Evolutionary conservation across 2,113 vertebrate genomes (phyloP).

Genomic region (Rutilus rutilus): DNA sequence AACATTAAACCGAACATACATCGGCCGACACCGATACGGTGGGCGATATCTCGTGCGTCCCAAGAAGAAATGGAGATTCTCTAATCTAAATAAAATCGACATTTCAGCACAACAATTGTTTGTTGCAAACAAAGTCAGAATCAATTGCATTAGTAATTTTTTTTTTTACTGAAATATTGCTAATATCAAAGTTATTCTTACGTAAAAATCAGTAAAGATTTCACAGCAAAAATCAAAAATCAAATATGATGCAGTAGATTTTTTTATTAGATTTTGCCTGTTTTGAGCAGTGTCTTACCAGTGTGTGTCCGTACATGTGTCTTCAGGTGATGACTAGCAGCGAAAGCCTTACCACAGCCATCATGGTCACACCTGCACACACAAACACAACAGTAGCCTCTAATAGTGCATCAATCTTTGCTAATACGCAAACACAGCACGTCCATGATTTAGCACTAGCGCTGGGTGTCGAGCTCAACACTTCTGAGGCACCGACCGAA

Average conservation of each 20-base stretch:
- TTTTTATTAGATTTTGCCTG: background rate
- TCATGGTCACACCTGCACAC: slow-evolving; percentile 91
- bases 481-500: too few species aligned
- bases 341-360: slow-evolving; percentile 98
- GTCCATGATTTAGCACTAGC: background rate
- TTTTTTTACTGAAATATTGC: background rate
- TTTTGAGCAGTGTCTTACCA: slow-evolving; percentile 75
- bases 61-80: too few species aligned
- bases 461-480: too few species aligned
- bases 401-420: too few species aligned
- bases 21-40: too few species aligned
- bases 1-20: too few species aligned
- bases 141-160: too few species aligned
- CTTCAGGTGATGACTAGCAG: slow-evolving; percentile 98
- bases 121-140: too few species aligned
- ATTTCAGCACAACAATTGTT: too few species aligned
- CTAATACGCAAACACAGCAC: background rate
- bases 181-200: background rate
- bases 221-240: background rate
- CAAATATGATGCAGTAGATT: background rate
- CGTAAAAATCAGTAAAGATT: background rate
- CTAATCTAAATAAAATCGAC: too few species aligned
- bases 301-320: slow-evolving; percentile 97
- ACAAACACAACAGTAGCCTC: slow-evolving; percentile 3
- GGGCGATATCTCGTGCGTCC: too few species aligned